Base-by-base conservation (phyloP, 2,797 vertebrate genomes). In the Microctenopoma steveboyesi region DNA sequence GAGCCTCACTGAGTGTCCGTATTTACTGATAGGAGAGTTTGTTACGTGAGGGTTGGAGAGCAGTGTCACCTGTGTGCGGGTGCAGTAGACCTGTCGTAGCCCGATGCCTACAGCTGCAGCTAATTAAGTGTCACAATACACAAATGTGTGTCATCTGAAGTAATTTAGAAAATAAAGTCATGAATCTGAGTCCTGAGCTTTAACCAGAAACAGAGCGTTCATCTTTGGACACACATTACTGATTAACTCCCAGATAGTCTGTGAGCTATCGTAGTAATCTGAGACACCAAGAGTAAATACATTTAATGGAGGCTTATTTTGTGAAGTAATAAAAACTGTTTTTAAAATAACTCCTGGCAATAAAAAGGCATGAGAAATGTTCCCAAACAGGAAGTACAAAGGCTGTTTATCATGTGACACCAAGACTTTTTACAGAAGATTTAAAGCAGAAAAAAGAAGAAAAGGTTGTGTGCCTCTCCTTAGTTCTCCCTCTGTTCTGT, bases 151-250 rank as follows among this genome's bases (percentile, higher is more conserved):
- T 43, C n/a, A 25, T 54, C 11, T 0, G 27, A 8, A 62, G 58
- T 8, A 22, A 22, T 57, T 65, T 54, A 14, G 0, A 59, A 64
- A 74, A 49, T 30, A 59, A 59, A 33, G 5, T 58, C 5, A 25
- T 69, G 65, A 65, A 47, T 65, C 0, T 14, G 55, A 59, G 30
- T 27, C 27, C n/a, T 39, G 25, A 25, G 51, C 61, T 46, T 59
- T 7, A 54, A 59, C 71, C 53, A 55, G 16, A 49, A 66, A 52
- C 11, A 53, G n/a, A 58, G 57, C 27, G 30, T 66, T 79, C 33
- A 54, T 28, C 64, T 68, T 46, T 27, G 46, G 69, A 76, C 73
- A 64, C 68, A 50, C 33, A 49, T n/a, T 52, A 76, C 73, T 72
- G 76, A 86, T 82, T 10, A 37, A 37, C 10, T 63, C 64, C 25